Evolutionary conservation across 2,888 invertebrate species (phyloP), one percentile per base, ranked within the genome.

Genomic region (Alsophila aescularia): DNA sequence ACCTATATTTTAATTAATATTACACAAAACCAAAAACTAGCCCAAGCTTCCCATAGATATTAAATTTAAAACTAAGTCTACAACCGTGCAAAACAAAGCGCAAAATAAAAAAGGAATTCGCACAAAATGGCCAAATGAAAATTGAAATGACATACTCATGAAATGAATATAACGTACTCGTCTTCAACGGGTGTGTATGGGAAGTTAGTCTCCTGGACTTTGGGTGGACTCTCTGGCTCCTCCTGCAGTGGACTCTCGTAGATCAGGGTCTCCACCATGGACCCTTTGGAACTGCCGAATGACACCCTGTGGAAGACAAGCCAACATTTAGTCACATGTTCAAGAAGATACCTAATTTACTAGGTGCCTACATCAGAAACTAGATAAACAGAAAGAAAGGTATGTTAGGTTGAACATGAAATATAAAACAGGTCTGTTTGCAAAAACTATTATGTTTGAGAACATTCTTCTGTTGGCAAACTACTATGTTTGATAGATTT

Each of bases 251-350:
- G 95, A 73, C 95, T 96, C 92, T 98, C 97, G 90, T 96, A 97
- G 70, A 98, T 96, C 68, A 97, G 93, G 41, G 98, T 98, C 92
- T 98, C 98, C 64, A 98, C 97, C 97, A 98, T 97, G 45, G 97
- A 97, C 66, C 97, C 97, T 86, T 97, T 97, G 69, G 97, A 97
- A 83, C 97, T 97, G 67, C 97, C 98, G 87, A 98, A 98, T 44
- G 97, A 97, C 67, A 98, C 98, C 93, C 97, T 98, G 93, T 44
- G 56, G 66, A 69, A 62, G 52, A 51, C 56, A 62, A 53, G 58
- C 12, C 52, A 24, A 27, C 29, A 39, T n/a, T 34, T 29, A 29
- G 16, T 34, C 14, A 18, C 16, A 21, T 18, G 2, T 21, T 12
- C 35, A 9, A 15, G 7, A 9, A 9, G 1, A 27, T 6, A 6